Percentiles rank a stretch among this genome's conserved stretches.
These are phyloP conservation scores for Eonycteris spelaea DNA, from an alignment of 2,113 vertebrate genomes.

Conservation along the genomic window DNA sequence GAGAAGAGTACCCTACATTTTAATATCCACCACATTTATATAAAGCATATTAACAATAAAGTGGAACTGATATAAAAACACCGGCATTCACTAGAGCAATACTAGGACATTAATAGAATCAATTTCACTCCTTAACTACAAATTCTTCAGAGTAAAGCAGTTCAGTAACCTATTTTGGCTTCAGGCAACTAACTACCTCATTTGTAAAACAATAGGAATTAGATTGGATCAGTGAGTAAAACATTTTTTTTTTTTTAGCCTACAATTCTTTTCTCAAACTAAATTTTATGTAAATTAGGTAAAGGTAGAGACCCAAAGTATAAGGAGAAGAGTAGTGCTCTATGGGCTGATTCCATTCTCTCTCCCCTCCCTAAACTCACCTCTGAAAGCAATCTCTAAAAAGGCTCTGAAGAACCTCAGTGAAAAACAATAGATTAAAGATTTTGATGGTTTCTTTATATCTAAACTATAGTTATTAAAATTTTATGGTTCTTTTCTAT, in stretches of 20 bases:
- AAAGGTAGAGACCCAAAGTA: neutral
- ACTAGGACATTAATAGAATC: neutral
- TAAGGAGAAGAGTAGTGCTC: neutral
- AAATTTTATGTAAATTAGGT: neutral
- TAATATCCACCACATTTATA: neutral
- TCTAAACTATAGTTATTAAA: neutral
- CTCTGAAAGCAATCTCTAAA: neutral
- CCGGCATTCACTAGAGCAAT: neutral
- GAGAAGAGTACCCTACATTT: neutral
- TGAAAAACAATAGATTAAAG: neutral
- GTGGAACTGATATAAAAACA: neutral
- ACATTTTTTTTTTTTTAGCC: neutral
- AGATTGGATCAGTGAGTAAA: neutral
- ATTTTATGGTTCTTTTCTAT: neutral
- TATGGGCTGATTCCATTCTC: neutral
- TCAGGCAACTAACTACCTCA: neutral
- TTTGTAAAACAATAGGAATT: neutral
- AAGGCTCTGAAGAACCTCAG: neutral
- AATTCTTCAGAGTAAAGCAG: neutral
- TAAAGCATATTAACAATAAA: slow-evolving; percentile 33
- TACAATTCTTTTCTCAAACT: neutral
- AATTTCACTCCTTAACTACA: neutral
- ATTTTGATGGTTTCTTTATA: neutral
- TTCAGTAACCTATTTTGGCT: neutral
- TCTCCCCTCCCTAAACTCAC: neutral